Percentiles rank a stretch among this genome's conserved stretches.
phyloP scores from a whole-genome alignment of 2,113 vertebrate genomes.

The Periophthalmodon schlosseri region DNA sequence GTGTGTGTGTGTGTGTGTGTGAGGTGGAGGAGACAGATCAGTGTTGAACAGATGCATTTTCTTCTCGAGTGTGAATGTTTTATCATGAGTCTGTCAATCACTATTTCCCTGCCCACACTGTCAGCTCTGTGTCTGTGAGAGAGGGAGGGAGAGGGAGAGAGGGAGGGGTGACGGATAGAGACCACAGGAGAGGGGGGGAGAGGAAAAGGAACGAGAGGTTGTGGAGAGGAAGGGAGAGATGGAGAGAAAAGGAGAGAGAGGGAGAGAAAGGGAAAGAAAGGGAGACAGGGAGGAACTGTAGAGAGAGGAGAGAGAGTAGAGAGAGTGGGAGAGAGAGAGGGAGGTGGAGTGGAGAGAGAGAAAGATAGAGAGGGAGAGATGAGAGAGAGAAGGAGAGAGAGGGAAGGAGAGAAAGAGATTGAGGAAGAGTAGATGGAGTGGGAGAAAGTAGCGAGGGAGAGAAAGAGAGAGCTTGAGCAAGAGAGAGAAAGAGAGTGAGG shows the following conservation, averaged over 20 bases:
- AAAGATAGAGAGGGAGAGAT: too few relatives aligned
- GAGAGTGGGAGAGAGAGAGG: neutral
- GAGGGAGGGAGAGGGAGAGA: conserved; percentile 2
- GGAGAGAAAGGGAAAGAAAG: conserved; percentile 4
- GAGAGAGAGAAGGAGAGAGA: too few relatives aligned
- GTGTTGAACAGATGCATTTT: conserved; percentile 74
- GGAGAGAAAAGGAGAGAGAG: conserved; percentile 8
- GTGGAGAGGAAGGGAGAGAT: conserved; percentile 2
- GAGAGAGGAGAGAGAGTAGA: neutral
- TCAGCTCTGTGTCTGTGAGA: conserved; percentile 24
- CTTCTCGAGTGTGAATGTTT: conserved; percentile 69
- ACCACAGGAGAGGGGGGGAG: too few relatives aligned
- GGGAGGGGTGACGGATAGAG: too few relatives aligned
- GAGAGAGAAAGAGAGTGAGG: too few relatives aligned
- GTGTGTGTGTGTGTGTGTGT: neutral
- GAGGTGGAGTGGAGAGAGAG: neutral
- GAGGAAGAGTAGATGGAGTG: too few relatives aligned
- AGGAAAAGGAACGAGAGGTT: too few relatives aligned
- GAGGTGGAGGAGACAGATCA: conserved; percentile 59
- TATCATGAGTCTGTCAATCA: conserved; percentile 76
- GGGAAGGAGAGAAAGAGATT: too few relatives aligned
- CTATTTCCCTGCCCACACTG: conserved; percentile 63
- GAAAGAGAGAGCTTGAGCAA: neutral
- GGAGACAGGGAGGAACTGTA: conserved; percentile 4
- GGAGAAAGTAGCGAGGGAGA: neutral